Conservation (phyloP, 2,797 vertebrate genomes). For the Eospalax fontanierii region DNA sequence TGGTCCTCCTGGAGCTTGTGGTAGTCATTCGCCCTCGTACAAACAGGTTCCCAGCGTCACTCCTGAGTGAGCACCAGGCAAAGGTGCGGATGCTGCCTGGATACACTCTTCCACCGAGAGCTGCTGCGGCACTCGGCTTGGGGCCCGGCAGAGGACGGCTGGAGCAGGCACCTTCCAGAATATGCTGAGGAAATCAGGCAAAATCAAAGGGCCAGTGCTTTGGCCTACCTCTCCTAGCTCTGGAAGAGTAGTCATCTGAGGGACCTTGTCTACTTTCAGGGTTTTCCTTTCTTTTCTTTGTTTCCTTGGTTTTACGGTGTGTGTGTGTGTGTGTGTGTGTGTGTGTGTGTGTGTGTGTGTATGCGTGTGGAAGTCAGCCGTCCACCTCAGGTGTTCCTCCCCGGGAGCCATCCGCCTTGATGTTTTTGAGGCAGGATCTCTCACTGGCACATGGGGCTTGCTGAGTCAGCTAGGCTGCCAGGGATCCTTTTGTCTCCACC, state of each 20-base stretch:
- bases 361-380: no score
- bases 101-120: not conserved
- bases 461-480: not conserved
- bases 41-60: not conserved
- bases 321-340: no score
- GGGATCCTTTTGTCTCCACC: not conserved
- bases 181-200: not conserved
- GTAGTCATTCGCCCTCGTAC: not conserved
- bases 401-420: no score
- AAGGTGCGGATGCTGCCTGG: not conserved
- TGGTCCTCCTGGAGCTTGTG: not conserved
- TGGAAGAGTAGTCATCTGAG: not conserved
- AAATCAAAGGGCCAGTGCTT: not conserved
- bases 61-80: not conserved
- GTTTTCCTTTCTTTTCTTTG: no score
- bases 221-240: fast-evolving
- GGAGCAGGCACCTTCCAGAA: not conserved
- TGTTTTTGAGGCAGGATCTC: not conserved
- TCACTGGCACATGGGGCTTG: not conserved
- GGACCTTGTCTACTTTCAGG: no score
- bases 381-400: no score
- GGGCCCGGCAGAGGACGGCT: not conserved
- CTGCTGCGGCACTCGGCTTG: no score
- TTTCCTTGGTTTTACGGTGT: no score
- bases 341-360: no score